Evolutionary conservation across 2,797 vertebrate species (phyloP), one percentile per base, ranked within the genome.

Genomic region (Argyrosomus regius): DNA sequence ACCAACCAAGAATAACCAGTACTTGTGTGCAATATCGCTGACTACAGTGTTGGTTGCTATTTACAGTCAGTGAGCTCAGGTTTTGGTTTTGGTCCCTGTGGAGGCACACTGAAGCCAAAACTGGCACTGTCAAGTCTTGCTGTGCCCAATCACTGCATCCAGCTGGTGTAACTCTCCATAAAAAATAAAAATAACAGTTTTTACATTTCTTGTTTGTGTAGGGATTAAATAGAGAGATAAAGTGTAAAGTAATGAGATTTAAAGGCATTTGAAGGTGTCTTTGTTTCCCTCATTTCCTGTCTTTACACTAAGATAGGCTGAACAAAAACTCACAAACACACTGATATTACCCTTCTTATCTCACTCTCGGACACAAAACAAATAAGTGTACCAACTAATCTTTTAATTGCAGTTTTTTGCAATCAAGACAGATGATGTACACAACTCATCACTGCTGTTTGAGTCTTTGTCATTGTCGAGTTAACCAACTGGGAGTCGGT

Each of bases 71-170:
- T 41, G 41, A 54, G 28, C 26, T 43, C 49, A 54, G 31, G 11
- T 31, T 61, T 26, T 41, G 45, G 6, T n/a, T 62, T 58, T 64
- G 24, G 57, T 46, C 22, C 50, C 31, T 43, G 14, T 58, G 4
- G n/a, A 28, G 31, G 22, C 13, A 20, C 14, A 28, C 11, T 63
- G 18, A 57, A 48, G 39, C 31, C 59, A 77, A 59, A 62, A 41
- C 58, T 58, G 68, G 45, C 50, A 60, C 20, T 6, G 43, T 67
- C 28, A 24, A 35, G 20, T 58, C 46, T 75, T 35, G 18, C 11
- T 39, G 60, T 28, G 49, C 49, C 26, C 16, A 48, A 13, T 60
- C 69, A 24, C n/a, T 8, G 70, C 9, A 10, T 13, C 35, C 46
- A 69, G 35, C 39, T 49, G 64, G 28, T 67, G 57, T 28, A 24